These are phyloP conservation scores for Limnephilus lunatus DNA, from an alignment of 2,888 invertebrate genomes.

Conservation along the genomic window DNA sequence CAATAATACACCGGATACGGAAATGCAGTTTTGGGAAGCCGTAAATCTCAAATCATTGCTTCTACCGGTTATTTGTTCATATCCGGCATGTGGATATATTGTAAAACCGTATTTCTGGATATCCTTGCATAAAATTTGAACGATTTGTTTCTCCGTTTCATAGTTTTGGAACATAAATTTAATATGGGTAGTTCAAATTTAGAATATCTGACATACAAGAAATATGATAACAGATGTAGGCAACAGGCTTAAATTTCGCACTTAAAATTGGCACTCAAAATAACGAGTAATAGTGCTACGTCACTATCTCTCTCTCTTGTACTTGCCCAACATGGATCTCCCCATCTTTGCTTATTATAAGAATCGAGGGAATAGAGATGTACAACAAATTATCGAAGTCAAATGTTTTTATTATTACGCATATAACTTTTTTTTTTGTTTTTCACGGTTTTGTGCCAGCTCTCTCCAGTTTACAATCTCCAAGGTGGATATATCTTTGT, in stretches of 20 bases:
- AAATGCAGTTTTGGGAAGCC: constrained; percentile 16
- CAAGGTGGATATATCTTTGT: too few relatives aligned
- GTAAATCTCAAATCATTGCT: neutral
- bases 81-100: neutral
- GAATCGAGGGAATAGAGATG: neutral
- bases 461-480: too few relatives aligned
- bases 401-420: neutral
- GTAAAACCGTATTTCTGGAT: neutral
- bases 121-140: neutral
- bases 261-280: neutral
- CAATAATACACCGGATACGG: neutral
- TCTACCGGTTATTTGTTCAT: constrained; percentile 2
- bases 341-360: neutral
- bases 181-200: neutral
- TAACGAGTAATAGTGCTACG: neutral
- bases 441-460: too few relatives aligned
- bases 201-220: neutral
- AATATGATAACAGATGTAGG: neutral
- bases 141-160: neutral
- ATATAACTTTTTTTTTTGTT: too few relatives aligned
- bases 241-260: neutral
- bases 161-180: neutral
- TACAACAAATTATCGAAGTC: neutral
- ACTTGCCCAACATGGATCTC: neutral
- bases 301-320: too few relatives aligned